Percentiles rank a stretch among this genome's conserved stretches.
phyloP scores from a whole-genome alignment of 2,888 invertebrate genomes.

The Capitulum mitella region DNA sequence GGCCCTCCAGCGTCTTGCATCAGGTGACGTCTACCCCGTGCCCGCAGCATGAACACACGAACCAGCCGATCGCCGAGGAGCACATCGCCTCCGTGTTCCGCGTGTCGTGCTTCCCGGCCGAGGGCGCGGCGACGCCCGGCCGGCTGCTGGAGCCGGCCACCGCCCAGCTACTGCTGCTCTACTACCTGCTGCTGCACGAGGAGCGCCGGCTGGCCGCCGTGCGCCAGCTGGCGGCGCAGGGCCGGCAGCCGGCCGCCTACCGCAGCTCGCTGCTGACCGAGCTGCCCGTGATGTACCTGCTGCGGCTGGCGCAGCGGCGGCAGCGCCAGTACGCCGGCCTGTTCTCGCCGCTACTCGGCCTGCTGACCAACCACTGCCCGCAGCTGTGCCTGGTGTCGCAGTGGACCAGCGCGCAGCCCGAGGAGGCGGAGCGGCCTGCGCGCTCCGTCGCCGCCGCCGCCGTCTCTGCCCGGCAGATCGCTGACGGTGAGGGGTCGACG shows the following conservation, averaged over 20 bases:
- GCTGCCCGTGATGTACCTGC: conserved; percentile 83
- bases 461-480: background rate
- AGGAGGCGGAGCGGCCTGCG: conserved; percentile 43
- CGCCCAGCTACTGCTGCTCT: conserved; percentile 78
- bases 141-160: conserved; percentile 49
- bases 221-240: conserved; percentile 41
- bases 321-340: conserved; percentile 81
- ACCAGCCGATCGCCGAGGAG: conserved; percentile 82
- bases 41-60: conserved; percentile 59
- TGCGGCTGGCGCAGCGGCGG: conserved; percentile 86
- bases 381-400: conserved; percentile 91
- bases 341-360: conserved; percentile 77
- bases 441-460: background rate
- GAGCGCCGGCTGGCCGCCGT: conserved; percentile 62
- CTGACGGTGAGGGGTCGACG: background rate
- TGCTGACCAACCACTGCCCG: conserved; percentile 88
- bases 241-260: conserved; percentile 57
- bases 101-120: conserved; percentile 31
- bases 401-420: conserved; percentile 68
- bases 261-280: conserved; percentile 79
- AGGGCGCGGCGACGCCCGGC: conserved; percentile 5
- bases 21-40: too few species aligned
- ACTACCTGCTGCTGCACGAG: conserved; percentile 86
- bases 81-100: conserved; percentile 79
- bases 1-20: too few species aligned